Evolutionary conservation across 2,113 vertebrate genomes (phyloP), one percentile per base, ranked within the genome.

Genomic region (Jacana jacana): DNA sequence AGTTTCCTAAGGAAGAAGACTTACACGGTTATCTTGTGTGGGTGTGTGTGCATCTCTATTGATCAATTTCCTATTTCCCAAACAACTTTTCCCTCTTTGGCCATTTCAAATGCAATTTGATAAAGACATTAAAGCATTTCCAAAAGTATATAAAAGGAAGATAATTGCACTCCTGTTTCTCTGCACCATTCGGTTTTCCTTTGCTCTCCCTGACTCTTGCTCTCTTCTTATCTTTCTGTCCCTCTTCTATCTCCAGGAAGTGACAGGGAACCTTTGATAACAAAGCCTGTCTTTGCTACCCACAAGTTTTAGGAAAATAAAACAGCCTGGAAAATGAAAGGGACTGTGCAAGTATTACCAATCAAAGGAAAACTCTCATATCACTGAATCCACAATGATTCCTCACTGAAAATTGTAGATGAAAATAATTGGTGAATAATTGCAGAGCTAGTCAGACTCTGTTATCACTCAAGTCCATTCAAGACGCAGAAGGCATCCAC

Each of bases 11-110:
- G 14, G 40, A 30, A 92, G 89, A 93, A 72, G 15, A 55, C 17
- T 61, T 66, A 15, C 0, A 0, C 22, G 42, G 7, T 33, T 31
- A 4, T 40, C 37, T 7, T 16, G 23, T 1, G 5, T 13, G 3
- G n/a, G 52, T 28, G 30, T 30, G 3, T 39, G 10, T 52, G 25
- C 25, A 51, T 30, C 3, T 68, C 18, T 83, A 20, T 37, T 30
- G n/a, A 37, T 72, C 24, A 66, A 0, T 54, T 49, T 71, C 42
- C 11, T 54, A 5, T 80, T 83, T 83, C 16, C 15, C 68, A 83
- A 69, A 91, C 14, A 70, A 31, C 18, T 83, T 77, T 63, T 77
- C 28, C 57, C 37, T 65, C 33, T 40, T 86, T 70, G 30, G 19
- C 5, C 24, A 70, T 66, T 61, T 54, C 37, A 90, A 90, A 88